Percentiles rank a stretch among this genome's conserved stretches.
phyloP scores from a whole-genome alignment of 2,888 invertebrate genomes.

The Tolmerus cingulatus region DNA sequence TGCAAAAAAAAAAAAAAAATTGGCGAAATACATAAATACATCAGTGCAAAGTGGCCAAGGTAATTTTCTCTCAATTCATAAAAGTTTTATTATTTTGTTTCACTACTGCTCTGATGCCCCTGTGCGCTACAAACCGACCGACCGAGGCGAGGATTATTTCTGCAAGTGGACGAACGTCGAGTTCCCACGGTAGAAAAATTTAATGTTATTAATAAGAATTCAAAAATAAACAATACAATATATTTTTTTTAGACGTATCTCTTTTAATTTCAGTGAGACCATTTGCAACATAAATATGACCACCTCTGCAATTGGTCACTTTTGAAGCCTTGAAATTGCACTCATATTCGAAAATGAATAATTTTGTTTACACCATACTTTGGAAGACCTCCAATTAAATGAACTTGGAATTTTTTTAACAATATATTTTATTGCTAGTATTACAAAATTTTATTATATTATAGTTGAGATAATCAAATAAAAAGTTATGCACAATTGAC shows the following conservation, averaged over 20 bases:
- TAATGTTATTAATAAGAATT: not conserved
- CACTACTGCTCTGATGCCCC: not conserved
- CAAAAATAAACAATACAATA: not conserved
- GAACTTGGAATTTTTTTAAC: not conserved
- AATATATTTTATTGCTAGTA: not conserved
- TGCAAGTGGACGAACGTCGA: not conserved
- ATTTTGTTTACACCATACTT: not conserved
- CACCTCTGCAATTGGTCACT: not conserved
- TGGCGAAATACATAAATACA: not conserved
- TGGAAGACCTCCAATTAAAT: not conserved
- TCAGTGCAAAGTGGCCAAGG: not conserved
- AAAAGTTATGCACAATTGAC: not conserved
- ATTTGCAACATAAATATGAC: not conserved
- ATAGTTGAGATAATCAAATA: not conserved
- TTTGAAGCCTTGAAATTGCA: not conserved
- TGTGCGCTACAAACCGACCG: not conserved
- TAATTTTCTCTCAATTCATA: not conserved
- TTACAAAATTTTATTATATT: not conserved
- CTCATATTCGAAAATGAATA: not conserved
- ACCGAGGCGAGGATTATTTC: not conserved
- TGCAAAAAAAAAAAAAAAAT: not conserved
- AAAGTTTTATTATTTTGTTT: not conserved
- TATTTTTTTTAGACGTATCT: not conserved
- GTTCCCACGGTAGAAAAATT: not conserved
- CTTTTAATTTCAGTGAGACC: not conserved